A percentile compares a stretch with the other conserved stretches of the same genome.
phyloP scores from a whole-genome alignment of 2,888 invertebrate species.

The Neoaliturus tenellus region DNA sequence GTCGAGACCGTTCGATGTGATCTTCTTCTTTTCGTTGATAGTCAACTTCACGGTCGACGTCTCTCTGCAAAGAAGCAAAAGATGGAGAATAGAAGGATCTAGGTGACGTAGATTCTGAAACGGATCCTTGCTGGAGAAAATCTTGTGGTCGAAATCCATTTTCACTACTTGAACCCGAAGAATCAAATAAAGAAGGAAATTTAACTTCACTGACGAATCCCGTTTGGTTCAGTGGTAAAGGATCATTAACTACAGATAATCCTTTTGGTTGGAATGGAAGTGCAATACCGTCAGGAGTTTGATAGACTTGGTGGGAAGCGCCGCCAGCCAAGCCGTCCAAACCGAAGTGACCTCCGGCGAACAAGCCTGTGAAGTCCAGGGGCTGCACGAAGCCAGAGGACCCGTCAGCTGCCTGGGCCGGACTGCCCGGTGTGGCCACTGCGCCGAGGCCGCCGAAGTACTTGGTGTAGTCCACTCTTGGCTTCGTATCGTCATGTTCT shows the following conservation, averaged over 20 bases:
- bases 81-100: constrained; percentile 37
- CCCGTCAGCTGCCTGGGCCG: constrained; percentile 20
- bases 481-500: constrained; percentile 58
- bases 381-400: constrained; percentile 55
- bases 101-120: neutral
- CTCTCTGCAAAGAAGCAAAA: constrained; percentile 44
- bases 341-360: constrained; percentile 43
- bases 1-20: neutral
- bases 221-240: neutral
- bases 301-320: neutral
- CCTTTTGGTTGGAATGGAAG: neutral
- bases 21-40: constrained; percentile 51
- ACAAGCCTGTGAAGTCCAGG: constrained; percentile 53
- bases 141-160: constrained; percentile 40
- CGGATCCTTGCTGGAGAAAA: constrained; percentile 8
- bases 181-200: constrained; percentile 53
- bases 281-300: constrained; percentile 20
- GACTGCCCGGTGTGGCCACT: neutral
- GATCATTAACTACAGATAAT: neutral
- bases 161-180: constrained; percentile 7
- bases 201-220: constrained; percentile 52
- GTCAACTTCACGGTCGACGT: constrained; percentile 43
- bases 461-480: constrained; percentile 51
- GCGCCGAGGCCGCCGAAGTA: constrained; percentile 52
- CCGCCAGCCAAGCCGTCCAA: neutral